A percentile compares a stretch with the other conserved stretches of the same genome.
These are phyloP conservation scores for Pagrus major DNA, from an alignment of 2,113 vertebrate genomes.

Conservation along the genomic window DNA sequence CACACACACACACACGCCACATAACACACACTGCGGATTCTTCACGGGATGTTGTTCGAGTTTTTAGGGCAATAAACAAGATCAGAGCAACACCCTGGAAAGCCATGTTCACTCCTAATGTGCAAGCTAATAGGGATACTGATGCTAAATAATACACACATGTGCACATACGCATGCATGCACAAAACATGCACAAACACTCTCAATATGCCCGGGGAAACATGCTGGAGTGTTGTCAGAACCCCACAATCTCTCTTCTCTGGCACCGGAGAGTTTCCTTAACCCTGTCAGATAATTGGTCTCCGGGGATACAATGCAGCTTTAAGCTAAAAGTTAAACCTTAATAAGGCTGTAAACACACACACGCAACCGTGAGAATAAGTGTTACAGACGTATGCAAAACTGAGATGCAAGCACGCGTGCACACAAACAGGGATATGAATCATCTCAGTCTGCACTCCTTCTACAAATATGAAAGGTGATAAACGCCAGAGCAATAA, in stretches of 20 bases:
- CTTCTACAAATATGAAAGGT: constrained; percentile 42
- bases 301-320: constrained; percentile 68
- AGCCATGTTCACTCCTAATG: constrained; percentile 52
- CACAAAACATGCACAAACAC: constrained; percentile 40
- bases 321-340: constrained; percentile 73
- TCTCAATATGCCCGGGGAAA: constrained; percentile 65
- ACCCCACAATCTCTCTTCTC: constrained; percentile 59
- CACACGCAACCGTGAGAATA: constrained; percentile 34
- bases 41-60: constrained; percentile 1
- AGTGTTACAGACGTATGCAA: constrained; percentile 32
- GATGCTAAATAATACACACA: constrained; percentile 56
- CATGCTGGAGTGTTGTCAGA: constrained; percentile 71
- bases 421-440: constrained; percentile 1
- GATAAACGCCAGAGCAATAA: constrained; percentile 52
- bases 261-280: constrained; percentile 69
- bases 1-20: constrained; percentile 11
- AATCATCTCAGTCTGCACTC: constrained; percentile 29
- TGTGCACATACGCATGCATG: constrained; percentile 11
- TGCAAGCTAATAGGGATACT: constrained; percentile 46
- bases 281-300: constrained; percentile 82
- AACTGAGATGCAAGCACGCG: neutral
- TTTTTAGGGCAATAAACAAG: constrained; percentile 44
- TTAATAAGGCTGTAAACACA: constrained; percentile 75
- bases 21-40: neutral
- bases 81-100: constrained; percentile 58